Evolutionary conservation across 2,888 invertebrate species (phyloP).

Genomic region (Platycheirus rosarum): DNA sequence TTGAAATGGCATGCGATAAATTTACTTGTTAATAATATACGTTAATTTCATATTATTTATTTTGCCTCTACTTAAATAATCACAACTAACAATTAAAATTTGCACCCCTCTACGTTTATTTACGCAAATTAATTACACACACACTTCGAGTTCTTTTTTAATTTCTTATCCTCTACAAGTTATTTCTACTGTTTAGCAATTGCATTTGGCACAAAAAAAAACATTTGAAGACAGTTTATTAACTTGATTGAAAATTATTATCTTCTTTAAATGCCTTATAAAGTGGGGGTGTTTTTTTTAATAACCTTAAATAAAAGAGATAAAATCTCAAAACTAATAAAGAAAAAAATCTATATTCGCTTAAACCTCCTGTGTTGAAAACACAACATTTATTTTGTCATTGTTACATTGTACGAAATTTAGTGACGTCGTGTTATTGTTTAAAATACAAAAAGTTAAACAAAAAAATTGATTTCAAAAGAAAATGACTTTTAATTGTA

Average conservation of each 20-base stretch:
- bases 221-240: conserved; percentile 15
- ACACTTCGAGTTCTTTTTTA: conserved; percentile 44
- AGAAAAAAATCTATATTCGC: too few relatives aligned
- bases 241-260: background rate
- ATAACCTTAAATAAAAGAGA: too few relatives aligned
- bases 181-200: conserved; percentile 31
- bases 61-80: conserved; percentile 69
- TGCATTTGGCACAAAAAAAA: conserved; percentile 43
- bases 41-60: conserved; percentile 44
- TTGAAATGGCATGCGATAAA: conserved; percentile 71
- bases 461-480: too few relatives aligned
- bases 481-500: too few relatives aligned
- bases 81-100: conserved; percentile 72
- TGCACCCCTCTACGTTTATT: conserved; percentile 61
- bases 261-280: too few relatives aligned
- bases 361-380: too few relatives aligned
- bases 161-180: conserved; percentile 44
- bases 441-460: too few relatives aligned
- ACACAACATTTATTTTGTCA: too few relatives aligned
- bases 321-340: too few relatives aligned
- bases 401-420: too few relatives aligned
- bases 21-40: conserved; percentile 66
- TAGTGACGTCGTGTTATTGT: too few relatives aligned
- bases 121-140: conserved; percentile 70
- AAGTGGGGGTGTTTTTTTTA: too few relatives aligned